Base-by-base conservation (phyloP, 2,888 invertebrate genomes). In the Oscheius sp. region DNA sequence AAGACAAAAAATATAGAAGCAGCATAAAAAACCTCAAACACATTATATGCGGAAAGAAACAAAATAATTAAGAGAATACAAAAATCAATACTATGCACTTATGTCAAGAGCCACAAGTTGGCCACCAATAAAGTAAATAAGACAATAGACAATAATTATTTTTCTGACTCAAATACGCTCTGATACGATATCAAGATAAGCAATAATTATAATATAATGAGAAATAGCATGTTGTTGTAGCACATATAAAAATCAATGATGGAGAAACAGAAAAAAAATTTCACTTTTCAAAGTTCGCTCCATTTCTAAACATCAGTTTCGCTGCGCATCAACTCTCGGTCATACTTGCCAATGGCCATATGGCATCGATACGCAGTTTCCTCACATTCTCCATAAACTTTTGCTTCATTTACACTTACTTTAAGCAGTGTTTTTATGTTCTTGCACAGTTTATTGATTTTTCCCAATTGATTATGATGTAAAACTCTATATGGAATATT, bases 291-390 rank as follows among this genome's bases (percentile, higher is more conserved):
- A 59, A 59, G 20, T 30, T 59, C 59, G 44, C 59, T 59, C 59
- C 44, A 41, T 17, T 44, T 8, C n/a, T n/a, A 59, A 44, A 17
- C 26, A 20, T 20, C 41, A 59, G 28, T 41, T 59, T 59, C 33
- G 38, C 64, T 64, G 50, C 64, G 64, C 64, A 64, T 50, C 54
- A 33, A 26, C 64, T 51, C n/a, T n/a, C 32, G 8, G 24, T 2
- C n/a, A n/a, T n/a, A n/a, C n/a, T n/a, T n/a, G n/a, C n/a, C n/a
- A 9, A 2, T 36, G 38, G 38, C 24, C 26, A 28, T 38, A 38
- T 22, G 30, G 51, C 22, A n/a, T 51, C 24, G 51, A 64, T 64
- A 64, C 51, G 64, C 64, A 51, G 51, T 26, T 47, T 47, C 47
- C 47, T 54, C 33, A 33, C 17, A 22, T n/a, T 33, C 36, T 22